Evolutionary conservation across 2,888 invertebrate species (phyloP).

Genomic region (Trissoscelio sp.): DNA sequence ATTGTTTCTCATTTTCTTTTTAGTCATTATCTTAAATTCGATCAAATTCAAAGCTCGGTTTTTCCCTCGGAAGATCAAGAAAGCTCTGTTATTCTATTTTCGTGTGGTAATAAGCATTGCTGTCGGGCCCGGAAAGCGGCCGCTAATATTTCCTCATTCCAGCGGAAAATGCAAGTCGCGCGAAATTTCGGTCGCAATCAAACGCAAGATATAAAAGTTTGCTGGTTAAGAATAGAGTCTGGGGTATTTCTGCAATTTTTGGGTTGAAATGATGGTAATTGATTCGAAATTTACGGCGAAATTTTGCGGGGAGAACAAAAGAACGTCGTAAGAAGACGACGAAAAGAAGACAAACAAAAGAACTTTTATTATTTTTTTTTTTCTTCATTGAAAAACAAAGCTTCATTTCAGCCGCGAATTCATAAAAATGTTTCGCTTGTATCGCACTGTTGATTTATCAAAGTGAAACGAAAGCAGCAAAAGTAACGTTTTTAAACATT

Average conservation of each 20-base stretch:
- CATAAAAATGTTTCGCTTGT: constrained; percentile 33
- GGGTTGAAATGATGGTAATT: constrained; percentile 27
- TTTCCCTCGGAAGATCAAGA: constrained; percentile 11
- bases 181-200: constrained; percentile 37
- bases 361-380: not conserved
- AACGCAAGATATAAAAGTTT: constrained; percentile 42
- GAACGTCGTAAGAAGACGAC: not conserved
- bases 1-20: too few relatives aligned
- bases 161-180: constrained; percentile 45
- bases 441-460: constrained; percentile 39
- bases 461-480: constrained; percentile 32
- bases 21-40: too few relatives aligned
- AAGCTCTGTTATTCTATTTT: constrained; percentile 53
- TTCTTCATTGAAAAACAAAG: constrained; percentile 8
- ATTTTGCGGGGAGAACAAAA: constrained; percentile 11
- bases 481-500: constrained; percentile 25
- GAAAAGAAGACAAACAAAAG: not conserved
- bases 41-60: constrained; percentile 3
- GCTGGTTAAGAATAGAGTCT: constrained; percentile 11
- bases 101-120: constrained; percentile 43
- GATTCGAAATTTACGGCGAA: constrained; percentile 6
- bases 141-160: constrained; percentile 59
- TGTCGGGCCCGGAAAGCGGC: constrained; percentile 11
- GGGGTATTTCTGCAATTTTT: constrained; percentile 8
- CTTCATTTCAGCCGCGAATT: constrained; percentile 9